A percentile compares a stretch with the other conserved stretches of the same genome.
Evolutionary conservation across 1,140 invertebrate genomes (phyloP).

Genomic region (Samia ricini): DNA sequence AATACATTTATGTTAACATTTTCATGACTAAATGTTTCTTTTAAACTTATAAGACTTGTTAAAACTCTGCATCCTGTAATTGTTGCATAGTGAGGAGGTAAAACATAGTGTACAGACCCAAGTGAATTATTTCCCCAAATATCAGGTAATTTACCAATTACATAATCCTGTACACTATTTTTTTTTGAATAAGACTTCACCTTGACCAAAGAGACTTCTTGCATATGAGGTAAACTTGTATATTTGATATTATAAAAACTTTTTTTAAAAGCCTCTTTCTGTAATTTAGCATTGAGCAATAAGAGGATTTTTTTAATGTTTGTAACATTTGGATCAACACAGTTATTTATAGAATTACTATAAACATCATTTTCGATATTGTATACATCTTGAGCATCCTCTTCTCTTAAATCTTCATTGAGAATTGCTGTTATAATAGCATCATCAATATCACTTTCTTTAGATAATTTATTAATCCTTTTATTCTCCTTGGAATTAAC

Average conservation of each 20-base stretch:
- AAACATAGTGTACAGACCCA: constrained; percentile 33
- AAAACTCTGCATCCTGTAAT: constrained; percentile 56
- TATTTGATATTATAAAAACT: constrained; percentile 31
- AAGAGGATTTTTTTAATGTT: constrained; percentile 48
- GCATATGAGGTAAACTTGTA: constrained; percentile 32
- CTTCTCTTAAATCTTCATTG: constrained; percentile 37
- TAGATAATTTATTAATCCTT: constrained; percentile 43
- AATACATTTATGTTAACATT: constrained; percentile 30
- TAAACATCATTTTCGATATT: constrained; percentile 1
- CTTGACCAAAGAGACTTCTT: constrained; percentile 29
- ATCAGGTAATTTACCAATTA: constrained; percentile 30
- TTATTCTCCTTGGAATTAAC: constrained; percentile 41
- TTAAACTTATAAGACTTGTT: constrained; percentile 32
- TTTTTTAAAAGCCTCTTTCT: constrained; percentile 35
- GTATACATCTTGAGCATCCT: constrained; percentile 18
- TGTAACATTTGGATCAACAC: constrained; percentile 15
- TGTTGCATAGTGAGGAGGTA: constrained; percentile 61
- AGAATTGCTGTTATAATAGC: constrained; percentile 51
- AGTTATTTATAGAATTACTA: neutral
- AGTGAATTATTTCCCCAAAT: constrained; percentile 46
- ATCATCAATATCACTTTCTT: constrained; percentile 54
- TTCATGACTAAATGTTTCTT: constrained; percentile 15
- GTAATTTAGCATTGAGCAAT: constrained; percentile 48
- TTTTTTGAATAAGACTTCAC: constrained; percentile 61
- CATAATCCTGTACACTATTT: constrained; percentile 25